Conservation (phyloP, 2,888 invertebrate genomes). For the Eulithis prunata region DNA sequence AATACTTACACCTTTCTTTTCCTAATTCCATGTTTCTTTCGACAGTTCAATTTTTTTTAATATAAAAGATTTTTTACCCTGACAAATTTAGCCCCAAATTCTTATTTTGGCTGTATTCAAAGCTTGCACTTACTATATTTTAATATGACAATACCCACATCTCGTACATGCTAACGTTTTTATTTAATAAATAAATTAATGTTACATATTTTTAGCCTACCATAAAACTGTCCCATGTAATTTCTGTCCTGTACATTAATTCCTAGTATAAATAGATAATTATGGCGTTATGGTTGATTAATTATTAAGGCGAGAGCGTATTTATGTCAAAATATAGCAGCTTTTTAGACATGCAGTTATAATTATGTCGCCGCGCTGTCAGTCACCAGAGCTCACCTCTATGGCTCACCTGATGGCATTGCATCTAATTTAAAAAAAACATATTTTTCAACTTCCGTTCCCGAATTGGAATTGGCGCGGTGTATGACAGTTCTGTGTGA, state of each 20-base stretch:
- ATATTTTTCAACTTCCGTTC: conserved; percentile 82
- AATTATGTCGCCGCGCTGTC: conserved; percentile 56
- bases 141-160: too few species aligned
- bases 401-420: conserved; percentile 74
- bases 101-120: too few species aligned
- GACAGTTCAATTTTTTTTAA: conserved; percentile 11
- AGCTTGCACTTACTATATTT: too few species aligned
- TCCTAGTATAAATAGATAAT: conserved; percentile 41
- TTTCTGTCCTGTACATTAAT: conserved; percentile 29
- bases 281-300: conserved; percentile 52
- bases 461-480: conserved; percentile 79
- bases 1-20: conserved; percentile 39
- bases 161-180: too few species aligned
- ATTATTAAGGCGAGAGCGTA: conserved; percentile 60
- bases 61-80: neutral
- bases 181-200: conserved; percentile 4
- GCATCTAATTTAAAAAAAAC: conserved; percentile 81
- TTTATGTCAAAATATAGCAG: conserved; percentile 56
- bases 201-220: neutral
- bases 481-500: conserved; percentile 31
- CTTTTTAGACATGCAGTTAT: conserved; percentile 41
- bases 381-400: conserved; percentile 62
- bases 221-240: conserved; percentile 18
- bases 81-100: too few species aligned
- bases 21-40: too few species aligned